Evolutionary conservation across 2,888 invertebrate genomes (phyloP), one percentile per base, ranked within the genome.

Genomic region (Dinocampus coccinellae): DNA sequence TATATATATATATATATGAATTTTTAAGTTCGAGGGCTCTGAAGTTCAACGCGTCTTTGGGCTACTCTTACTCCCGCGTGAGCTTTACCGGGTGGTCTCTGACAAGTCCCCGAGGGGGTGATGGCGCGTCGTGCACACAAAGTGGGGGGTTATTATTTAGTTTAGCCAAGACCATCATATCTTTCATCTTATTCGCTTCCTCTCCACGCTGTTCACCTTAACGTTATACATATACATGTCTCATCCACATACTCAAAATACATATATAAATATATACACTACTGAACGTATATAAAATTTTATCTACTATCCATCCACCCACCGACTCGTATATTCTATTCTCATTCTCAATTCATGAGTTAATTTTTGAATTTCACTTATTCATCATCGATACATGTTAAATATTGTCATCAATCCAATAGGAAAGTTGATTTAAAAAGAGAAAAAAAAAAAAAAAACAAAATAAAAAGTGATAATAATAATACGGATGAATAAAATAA

Each of bases 81-180:
- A 33, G 63, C 81, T 85, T 79, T 83, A 83, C 86, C 86, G 86
- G 86, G 86, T 86, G 86, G 86, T 86, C 86, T 81, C 79, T 78
- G 80, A 80, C 81, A 81, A 80, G 80, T 80, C 79, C 79, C 76
- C 70, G 70, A 70, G 76, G n/a, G 73, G 70, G 72, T 70, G 70
- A 24, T 71, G 39, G 57, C 22, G 52, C 47, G 47, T 16, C 47
- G 47, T 47, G 47, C 16, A 47, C n/a, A 33, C 60, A 13, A 75
- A 76, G 79, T 79, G 78, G 81, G 81, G 83, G 85, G 82, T 85
- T 86, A 85, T 86, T 85, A 86, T 86, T 86, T 86, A 85, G 85
- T 85, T 85, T 85, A 83, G 81, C 74, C 81, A 79, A 63, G 67
- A 62, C 82, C 69, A 82, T 83, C 69, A 82, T 84, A 84, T 85